Conservation (phyloP, 2,888 invertebrate species). For the Mythimna vitellina region DNA sequence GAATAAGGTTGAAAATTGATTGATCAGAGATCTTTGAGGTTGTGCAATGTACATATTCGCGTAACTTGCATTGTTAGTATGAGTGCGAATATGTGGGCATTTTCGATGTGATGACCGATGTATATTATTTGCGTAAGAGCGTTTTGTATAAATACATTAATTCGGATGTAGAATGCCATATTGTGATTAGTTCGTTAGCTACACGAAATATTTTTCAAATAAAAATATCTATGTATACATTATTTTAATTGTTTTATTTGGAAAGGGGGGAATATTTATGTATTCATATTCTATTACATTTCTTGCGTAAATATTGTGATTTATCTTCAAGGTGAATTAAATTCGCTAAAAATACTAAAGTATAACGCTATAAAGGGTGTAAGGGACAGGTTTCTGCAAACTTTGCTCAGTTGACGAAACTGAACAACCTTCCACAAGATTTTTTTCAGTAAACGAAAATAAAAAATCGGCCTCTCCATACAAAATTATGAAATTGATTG, state of each 20-base stretch:
- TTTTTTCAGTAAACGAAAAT: too few relatives aligned
- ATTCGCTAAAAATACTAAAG: too few relatives aligned
- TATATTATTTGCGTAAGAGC: constrained; percentile 74
- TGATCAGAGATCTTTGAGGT: not conserved
- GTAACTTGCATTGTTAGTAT: constrained; percentile 54
- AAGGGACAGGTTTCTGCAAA: too few relatives aligned
- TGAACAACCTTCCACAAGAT: too few relatives aligned
- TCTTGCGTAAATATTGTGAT: not conserved
- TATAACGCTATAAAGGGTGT: too few relatives aligned
- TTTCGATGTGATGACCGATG: constrained; percentile 57
- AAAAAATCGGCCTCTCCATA: too few relatives aligned
- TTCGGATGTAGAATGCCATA: constrained; percentile 82
- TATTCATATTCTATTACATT: not conserved
- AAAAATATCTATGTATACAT: constrained; percentile 84
- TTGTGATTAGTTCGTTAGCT: constrained; percentile 81
- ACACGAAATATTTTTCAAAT: constrained; percentile 84
- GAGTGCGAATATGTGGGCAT: constrained; percentile 59
- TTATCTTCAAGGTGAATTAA: not conserved
- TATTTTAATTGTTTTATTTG: constrained; percentile 71
- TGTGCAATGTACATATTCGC: constrained; percentile 66
- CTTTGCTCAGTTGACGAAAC: too few relatives aligned
- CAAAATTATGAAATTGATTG: too few relatives aligned
- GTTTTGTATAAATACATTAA: constrained; percentile 72
- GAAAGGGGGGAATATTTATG: not conserved
- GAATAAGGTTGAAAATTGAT: not conserved